A percentile compares a stretch with the other conserved stretches of the same genome.
These are phyloP conservation scores for Coenobita brevimanus DNA, from an alignment of 1,140 invertebrate species.

Conservation along the genomic window DNA sequence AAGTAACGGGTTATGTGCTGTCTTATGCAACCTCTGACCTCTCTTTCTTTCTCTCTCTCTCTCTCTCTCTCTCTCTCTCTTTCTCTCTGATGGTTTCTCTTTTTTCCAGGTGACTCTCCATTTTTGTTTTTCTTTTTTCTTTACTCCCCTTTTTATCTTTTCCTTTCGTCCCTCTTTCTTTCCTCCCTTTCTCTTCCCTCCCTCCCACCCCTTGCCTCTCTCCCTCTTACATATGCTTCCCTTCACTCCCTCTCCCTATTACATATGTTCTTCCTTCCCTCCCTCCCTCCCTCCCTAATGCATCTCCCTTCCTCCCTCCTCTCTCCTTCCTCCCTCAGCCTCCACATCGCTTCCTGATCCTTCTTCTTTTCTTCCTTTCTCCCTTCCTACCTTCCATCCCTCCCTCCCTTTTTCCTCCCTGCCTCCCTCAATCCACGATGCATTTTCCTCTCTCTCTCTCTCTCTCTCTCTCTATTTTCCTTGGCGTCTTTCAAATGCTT, in stretches of 20 bases:
- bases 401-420: not conserved
- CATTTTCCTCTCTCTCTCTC: not conserved
- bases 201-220: not conserved
- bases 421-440: too few relatives aligned
- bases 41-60: not conserved
- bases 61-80: constrained; percentile 25
- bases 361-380: too few relatives aligned
- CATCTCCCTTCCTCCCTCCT: not conserved
- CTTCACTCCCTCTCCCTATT: not conserved
- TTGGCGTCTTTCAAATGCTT: not conserved
- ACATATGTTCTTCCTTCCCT: not conserved
- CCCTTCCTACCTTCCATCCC: not conserved
- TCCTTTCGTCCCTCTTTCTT: too few relatives aligned
- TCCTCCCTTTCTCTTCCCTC: too few relatives aligned
- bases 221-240: not conserved
- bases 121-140: too few relatives aligned
- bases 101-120: too few relatives aligned
- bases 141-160: too few relatives aligned
- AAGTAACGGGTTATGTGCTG: too few relatives aligned
- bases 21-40: not conserved
- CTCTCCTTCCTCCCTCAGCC: not conserved
- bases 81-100: not conserved
- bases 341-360: not conserved
- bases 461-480: not conserved
- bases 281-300: not conserved